These are phyloP conservation scores for Pempheris klunzingeri DNA, from an alignment of 2,797 vertebrate genomes.

Conservation along the genomic window DNA sequence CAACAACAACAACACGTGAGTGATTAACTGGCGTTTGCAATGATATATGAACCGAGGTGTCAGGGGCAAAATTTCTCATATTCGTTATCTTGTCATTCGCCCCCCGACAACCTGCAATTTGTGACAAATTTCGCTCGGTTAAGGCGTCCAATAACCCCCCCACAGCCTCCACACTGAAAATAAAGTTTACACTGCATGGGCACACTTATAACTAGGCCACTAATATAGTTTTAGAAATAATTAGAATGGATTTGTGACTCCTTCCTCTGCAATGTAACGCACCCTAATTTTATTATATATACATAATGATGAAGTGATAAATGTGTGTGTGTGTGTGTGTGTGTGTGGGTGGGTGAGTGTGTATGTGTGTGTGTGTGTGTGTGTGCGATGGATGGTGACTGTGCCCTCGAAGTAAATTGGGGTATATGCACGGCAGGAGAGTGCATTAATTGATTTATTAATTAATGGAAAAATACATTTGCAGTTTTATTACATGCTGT, in stretches of 20 bases:
- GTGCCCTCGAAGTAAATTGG: constrained; percentile 34
- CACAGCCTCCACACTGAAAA: constrained; percentile 26
- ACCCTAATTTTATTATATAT: constrained; percentile 46
- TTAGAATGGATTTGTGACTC: constrained; percentile 34
- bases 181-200: constrained; percentile 46
- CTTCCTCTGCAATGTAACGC: constrained; percentile 20
- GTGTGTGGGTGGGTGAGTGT: constrained; percentile 7
- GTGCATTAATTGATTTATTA: constrained; percentile 56
- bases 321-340: constrained; percentile 21
- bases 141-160: constrained; percentile 33
- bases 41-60: constrained; percentile 65
- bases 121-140: constrained; percentile 52
- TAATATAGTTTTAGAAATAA: constrained; percentile 49
- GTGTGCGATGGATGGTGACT: constrained; percentile 1
- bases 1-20: constrained; percentile 50
- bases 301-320: constrained; percentile 43
- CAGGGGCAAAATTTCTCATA: constrained; percentile 45
- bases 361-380: neutral
- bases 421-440: constrained; percentile 18
- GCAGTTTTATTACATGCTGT: constrained; percentile 17
- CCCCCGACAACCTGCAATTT: constrained; percentile 61
- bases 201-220: constrained; percentile 30
- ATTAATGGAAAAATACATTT: constrained; percentile 39
- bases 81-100: constrained; percentile 59
- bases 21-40: constrained; percentile 41